Base-by-base conservation (phyloP, 2,888 invertebrate genomes). In the Zele albiditarsus region DNA sequence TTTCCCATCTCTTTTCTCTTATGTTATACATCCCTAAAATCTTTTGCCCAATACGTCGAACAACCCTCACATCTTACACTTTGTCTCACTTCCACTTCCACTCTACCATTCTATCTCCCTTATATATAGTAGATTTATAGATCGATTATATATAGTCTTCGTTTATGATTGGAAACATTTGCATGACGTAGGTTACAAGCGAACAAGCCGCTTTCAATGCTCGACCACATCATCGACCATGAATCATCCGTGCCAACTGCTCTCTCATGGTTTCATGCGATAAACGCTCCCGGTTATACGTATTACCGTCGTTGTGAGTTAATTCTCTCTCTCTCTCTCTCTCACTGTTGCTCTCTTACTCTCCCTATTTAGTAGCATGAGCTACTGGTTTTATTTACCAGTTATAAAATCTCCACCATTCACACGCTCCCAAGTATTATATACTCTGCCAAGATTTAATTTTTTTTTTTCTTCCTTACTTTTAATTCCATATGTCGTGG, bases 81-180 rank as follows among this genome's bases (percentile, higher is more conserved):
- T 53, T 53, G n/a, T 53, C n/a, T 53, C 53, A n/a, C 53, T n/a
- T 20, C 20, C 73, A 74, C 68, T 71, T 49, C 58, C 27, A 66
- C 58, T 58, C 78, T 73, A 76, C 75, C 72, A 68, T 75, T 77
- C 60, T 78, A 14, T 80, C 77, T 79, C 82, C 81, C 81, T 8
- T 2, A 53, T 80, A 78, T 81, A 86, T 86, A 88, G 85, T 86
- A 88, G 88, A 89, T 89, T 89, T 89, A 89, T 88, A 88, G 88
- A 88, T 89, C 89, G 88, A 88, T 89, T 89, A 88, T 53, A 33
- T 33, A 53, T 82, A 79, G 88, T 87, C 85, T 87, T 84, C 83
- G 84, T 83, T 88, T 86, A 87, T 88, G 89, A 88, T 89, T 89
- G 86, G 87, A 85, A 86, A 82, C 84, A 88, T 89, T 88, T 88